Evolutionary conservation across 1,140 invertebrate species (phyloP).

Genomic region (Eupristina koningsbergeri): DNA sequence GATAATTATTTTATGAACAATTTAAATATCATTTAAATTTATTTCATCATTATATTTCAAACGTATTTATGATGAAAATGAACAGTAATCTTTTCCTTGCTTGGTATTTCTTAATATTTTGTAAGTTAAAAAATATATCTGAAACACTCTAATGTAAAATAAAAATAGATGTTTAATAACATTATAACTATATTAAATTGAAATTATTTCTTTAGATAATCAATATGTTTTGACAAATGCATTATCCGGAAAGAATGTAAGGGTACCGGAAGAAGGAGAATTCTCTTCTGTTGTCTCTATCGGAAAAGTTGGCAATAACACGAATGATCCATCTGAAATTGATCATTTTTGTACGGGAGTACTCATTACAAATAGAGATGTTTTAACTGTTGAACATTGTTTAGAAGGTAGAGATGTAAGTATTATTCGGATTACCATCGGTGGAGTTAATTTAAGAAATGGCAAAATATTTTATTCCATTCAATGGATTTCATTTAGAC

Average conservation of each 20-base stretch:
- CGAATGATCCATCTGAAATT: neutral
- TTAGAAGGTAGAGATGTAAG: neutral
- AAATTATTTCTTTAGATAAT: neutral
- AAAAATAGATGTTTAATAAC: too few relatives aligned
- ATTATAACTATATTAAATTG: neutral
- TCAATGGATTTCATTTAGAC: neutral
- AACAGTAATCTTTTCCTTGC: neutral
- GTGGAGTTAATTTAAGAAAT: neutral
- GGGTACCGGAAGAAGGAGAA: neutral
- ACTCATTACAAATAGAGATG: neutral
- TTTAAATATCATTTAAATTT: too few relatives aligned
- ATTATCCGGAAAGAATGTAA: neutral
- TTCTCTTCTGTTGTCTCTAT: neutral
- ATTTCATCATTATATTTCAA: neutral
- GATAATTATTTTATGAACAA: too few relatives aligned
- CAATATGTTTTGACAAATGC: neutral
- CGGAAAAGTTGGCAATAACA: too few relatives aligned
- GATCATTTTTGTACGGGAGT: neutral
- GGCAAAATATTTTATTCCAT: neutral
- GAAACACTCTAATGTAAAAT: neutral
- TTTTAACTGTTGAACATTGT: slow-evolving; percentile 4
- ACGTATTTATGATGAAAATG: neutral
- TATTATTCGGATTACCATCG: neutral
- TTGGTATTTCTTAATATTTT: neutral
- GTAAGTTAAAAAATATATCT: neutral